phyloP scores from a whole-genome alignment of 1,140 invertebrate species.

The Archivesica marissinica region DNA sequence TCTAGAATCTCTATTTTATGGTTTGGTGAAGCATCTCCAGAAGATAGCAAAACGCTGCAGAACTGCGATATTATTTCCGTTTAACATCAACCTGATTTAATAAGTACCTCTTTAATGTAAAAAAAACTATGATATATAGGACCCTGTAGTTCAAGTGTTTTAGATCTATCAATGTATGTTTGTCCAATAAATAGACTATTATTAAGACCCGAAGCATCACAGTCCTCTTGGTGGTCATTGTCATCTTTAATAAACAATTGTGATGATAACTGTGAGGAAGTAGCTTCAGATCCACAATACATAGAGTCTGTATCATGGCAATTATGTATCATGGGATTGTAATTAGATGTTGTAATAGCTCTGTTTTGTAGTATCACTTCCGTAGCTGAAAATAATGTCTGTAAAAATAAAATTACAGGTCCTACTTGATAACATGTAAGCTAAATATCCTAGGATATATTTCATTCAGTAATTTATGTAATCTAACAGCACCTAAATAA shows the following conservation, averaged over 20 bases:
- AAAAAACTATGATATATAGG: constrained; percentile 41
- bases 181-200: constrained; percentile 18
- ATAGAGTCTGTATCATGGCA: constrained; percentile 41
- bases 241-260: constrained; percentile 47
- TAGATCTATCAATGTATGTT: constrained; percentile 5
- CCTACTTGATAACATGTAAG: constrained; percentile 44
- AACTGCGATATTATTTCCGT: constrained; percentile 51
- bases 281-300: constrained; percentile 26
- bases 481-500: constrained; percentile 36
- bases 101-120: constrained; percentile 40
- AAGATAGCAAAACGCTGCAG: constrained; percentile 42
- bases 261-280: constrained; percentile 22
- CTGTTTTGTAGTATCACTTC: constrained; percentile 62
- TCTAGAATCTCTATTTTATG: constrained; percentile 39
- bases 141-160: constrained; percentile 42
- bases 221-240: constrained; percentile 28
- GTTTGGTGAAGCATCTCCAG: constrained; percentile 5
- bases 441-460: constrained; percentile 52
- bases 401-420: constrained; percentile 63
- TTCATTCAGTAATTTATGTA: constrained; percentile 23
- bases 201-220: constrained; percentile 27
- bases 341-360: constrained; percentile 37
- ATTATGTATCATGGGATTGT: constrained; percentile 56
- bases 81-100: constrained; percentile 62
- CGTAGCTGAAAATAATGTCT: constrained; percentile 55